Percentiles rank a stretch among this genome's conserved stretches.
Evolutionary conservation across 92 coral and sea anemone genomes (phyloP).

Genomic region (Porites evermanni): DNA sequence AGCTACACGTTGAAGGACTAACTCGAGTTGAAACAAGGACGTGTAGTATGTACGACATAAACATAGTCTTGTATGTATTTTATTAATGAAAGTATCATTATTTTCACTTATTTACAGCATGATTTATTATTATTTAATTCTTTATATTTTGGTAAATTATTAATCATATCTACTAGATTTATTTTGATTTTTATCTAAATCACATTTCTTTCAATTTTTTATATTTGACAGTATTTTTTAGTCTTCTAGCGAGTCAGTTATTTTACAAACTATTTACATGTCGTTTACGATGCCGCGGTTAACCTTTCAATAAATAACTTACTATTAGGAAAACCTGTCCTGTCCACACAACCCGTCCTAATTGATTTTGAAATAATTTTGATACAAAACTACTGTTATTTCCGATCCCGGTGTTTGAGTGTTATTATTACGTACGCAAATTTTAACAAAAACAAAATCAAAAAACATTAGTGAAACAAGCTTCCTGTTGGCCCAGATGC

Average conservation of each 20-base stretch:
- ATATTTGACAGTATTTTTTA: neutral
- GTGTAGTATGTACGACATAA: too few species aligned
- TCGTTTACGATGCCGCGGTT: neutral
- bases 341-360: neutral
- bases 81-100: slow-evolving; percentile 14
- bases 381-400: slow-evolving; percentile 7
- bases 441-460: neutral
- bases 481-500: too few species aligned
- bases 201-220: neutral
- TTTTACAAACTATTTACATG: neutral
- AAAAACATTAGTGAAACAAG: neutral
- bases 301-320: neutral
- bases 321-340: neutral
- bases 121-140: slow-evolving; percentile 4
- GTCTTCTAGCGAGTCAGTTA: neutral
- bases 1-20: too few species aligned
- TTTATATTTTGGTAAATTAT: neutral
- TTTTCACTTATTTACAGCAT: slow-evolving; percentile 3
- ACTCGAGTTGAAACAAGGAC: too few species aligned
- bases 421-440: neutral
- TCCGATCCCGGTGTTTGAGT: neutral
- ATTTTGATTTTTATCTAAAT: neutral
- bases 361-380: neutral
- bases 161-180: neutral
- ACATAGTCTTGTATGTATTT: neutral